phyloP scores from a whole-genome alignment of 1,140 invertebrate genomes.

The Euura lappo region DNA sequence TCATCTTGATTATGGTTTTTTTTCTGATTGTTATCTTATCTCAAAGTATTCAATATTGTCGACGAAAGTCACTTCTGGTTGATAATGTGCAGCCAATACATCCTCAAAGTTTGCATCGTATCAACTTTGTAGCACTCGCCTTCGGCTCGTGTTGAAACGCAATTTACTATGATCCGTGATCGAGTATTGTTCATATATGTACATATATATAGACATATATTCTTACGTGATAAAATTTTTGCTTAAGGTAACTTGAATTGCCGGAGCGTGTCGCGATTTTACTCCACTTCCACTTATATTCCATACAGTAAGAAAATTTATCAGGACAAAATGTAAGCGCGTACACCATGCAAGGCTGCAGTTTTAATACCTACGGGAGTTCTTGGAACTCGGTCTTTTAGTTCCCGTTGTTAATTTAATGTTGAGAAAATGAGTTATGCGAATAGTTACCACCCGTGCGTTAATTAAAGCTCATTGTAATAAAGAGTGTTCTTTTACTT shows the following conservation, averaged over 20 bases:
- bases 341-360: not conserved
- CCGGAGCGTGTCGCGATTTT: not conserved
- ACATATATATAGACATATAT: no score
- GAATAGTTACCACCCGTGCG: slow-evolving; percentile 41
- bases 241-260: not conserved
- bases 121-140: no score
- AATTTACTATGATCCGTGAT: no score
- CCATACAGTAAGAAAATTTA: not conserved
- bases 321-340: not conserved
- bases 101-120: no score
- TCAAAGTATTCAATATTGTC: no score
- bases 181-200: no score
- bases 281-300: not conserved
- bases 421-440: slow-evolving; percentile 43
- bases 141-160: no score
- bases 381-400: not conserved
- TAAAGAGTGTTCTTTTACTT: slow-evolving; percentile 36
- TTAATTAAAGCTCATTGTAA: slow-evolving; percentile 55
- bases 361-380: not conserved
- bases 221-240: no score
- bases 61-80: no score
- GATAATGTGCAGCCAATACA: no score
- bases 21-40: no score
- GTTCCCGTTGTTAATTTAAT: slow-evolving; percentile 41
- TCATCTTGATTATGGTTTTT: no score